Evolutionary conservation across 2,888 invertebrate genomes (phyloP).

Genomic region (Parthenolecanium corni): DNA sequence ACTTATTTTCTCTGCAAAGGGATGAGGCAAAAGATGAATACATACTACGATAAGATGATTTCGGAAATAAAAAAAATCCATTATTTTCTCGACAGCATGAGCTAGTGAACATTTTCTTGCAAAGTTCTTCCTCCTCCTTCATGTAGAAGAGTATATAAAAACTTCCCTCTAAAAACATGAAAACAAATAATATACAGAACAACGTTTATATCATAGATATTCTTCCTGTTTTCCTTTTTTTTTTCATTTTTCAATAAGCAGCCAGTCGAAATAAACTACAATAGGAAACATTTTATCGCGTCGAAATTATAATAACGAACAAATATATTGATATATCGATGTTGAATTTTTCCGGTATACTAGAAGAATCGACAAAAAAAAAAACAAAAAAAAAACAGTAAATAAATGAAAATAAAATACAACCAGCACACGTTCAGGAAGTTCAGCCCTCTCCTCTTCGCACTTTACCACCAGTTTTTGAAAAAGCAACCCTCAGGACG

Average conservation of each 20-base stretch:
- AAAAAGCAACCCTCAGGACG: not conserved
- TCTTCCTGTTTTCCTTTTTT: no score
- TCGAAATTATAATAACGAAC: conserved; percentile 8
- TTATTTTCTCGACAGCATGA: not conserved
- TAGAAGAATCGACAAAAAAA: not conserved
- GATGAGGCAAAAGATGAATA: not conserved
- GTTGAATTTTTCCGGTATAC: conserved; percentile 7
- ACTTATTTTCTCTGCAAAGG: no score
- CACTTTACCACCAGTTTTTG: not conserved
- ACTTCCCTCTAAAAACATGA: not conserved
- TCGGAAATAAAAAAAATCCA: not conserved
- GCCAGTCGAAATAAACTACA: conserved; percentile 1
- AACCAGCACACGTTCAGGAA: conserved; percentile 1
- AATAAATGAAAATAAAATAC: no score
- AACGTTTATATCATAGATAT: not conserved
- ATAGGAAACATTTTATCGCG: conserved; percentile 10
- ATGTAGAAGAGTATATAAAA: not conserved
- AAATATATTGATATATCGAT: conserved; percentile 7
- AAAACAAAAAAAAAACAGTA: no score
- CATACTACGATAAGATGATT: not conserved
- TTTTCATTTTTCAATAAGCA: no score
- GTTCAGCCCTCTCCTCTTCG: not conserved
- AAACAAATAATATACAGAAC: not conserved
- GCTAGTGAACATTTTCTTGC: not conserved
- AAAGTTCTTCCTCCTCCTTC: not conserved